A percentile compares a stretch with the other conserved stretches of the same genome.
phyloP scores from a whole-genome alignment of 2,113 vertebrate species.

The Brachypteracias leptosomus region DNA sequence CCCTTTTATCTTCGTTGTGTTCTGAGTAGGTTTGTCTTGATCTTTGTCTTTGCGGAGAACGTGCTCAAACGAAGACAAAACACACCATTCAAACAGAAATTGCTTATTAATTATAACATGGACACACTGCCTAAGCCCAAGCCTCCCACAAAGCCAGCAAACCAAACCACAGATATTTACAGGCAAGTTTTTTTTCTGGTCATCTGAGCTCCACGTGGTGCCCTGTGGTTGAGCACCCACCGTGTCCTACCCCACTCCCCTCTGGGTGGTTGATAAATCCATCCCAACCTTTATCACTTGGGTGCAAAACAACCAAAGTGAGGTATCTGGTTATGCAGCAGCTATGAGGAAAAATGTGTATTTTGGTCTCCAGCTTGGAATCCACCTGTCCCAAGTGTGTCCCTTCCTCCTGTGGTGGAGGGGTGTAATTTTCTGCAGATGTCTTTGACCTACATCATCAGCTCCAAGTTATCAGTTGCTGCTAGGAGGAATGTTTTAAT shows the following conservation, averaged over 20 bases:
- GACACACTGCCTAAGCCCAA: background rate
- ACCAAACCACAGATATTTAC: background rate
- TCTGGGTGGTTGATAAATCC: background rate
- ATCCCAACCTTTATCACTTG: background rate
- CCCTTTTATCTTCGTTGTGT: conserved; percentile 61
- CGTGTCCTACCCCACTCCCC: background rate
- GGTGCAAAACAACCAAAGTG: background rate
- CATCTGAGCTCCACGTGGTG: background rate
- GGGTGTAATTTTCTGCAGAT: conserved; percentile 17
- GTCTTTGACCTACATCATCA: conserved; percentile 51
- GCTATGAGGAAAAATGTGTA: background rate
- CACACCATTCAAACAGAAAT: conserved; percentile 52
- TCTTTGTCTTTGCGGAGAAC: conserved; percentile 61
- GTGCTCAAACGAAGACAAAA: conserved; percentile 66
- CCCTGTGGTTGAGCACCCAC: background rate
- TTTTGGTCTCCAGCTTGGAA: background rate
- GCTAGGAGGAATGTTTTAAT: conserved; percentile 50
- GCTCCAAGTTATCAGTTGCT: conserved; percentile 20
- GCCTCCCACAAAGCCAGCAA: conserved; percentile 34
- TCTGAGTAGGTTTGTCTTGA: conserved; percentile 60
- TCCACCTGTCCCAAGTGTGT: background rate
- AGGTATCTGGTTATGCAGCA: background rate
- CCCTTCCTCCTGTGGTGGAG: background rate
- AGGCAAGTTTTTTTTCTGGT: background rate
- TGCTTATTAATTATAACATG: conserved; percentile 60